phyloP scores from a whole-genome alignment of 2,888 invertebrate species.

The Syrphus vitripennis region DNA sequence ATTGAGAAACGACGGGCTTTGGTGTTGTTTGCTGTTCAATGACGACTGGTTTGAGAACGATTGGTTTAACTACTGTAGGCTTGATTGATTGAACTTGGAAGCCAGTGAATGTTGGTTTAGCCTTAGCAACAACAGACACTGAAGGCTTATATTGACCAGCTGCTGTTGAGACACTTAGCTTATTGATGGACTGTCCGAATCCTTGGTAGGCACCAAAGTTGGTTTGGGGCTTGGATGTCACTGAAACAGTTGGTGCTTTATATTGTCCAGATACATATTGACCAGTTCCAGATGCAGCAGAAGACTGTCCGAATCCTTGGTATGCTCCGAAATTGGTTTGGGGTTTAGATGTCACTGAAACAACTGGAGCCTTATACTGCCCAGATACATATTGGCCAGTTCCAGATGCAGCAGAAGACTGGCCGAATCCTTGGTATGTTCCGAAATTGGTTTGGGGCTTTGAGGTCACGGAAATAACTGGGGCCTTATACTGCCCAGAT shows the following conservation, averaged over 20 bases:
- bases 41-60: background rate
- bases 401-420: background rate
- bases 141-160: background rate
- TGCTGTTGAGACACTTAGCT: too few relatives aligned
- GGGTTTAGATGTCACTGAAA: background rate
- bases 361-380: background rate
- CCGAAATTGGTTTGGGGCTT: background rate
- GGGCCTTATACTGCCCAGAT: background rate
- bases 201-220: background rate
- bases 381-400: background rate
- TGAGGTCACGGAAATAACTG: background rate
- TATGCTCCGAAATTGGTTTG: background rate
- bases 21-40: background rate
- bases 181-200: background rate
- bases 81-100: background rate
- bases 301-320: background rate
- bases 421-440: background rate
- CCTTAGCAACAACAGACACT: too few relatives aligned
- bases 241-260: background rate
- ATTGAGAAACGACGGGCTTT: too few relatives aligned
- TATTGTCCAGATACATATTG: background rate
- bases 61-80: background rate
- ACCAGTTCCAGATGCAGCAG: background rate
- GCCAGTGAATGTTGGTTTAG: too few relatives aligned
- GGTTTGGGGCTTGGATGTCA: background rate